Conservation (phyloP, 2,888 invertebrate species). For the Terebella lapidaria region DNA sequence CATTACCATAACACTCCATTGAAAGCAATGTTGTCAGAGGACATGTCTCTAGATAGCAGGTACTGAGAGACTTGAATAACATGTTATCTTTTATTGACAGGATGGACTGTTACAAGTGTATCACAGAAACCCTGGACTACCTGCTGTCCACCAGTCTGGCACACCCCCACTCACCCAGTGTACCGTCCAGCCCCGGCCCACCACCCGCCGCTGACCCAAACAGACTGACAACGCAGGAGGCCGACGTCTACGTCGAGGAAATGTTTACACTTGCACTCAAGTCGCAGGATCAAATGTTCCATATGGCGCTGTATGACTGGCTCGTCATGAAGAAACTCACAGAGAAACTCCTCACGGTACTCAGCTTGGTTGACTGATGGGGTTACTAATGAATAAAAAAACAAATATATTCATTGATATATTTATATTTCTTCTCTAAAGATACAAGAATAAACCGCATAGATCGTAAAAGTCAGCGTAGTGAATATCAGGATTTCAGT, state of each 20-base stretch:
- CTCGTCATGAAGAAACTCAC: conserved; percentile 61
- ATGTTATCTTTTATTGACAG: conserved; percentile 59
- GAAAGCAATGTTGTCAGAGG: too few relatives aligned
- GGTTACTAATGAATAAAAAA: too few relatives aligned
- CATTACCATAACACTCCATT: too few relatives aligned
- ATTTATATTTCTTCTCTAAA: too few relatives aligned
- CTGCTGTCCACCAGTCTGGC: conserved; percentile 46
- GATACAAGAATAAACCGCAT: too few relatives aligned
- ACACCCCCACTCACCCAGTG: conserved; percentile 50
- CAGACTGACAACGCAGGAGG: conserved; percentile 42
- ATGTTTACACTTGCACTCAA: conserved; percentile 56
- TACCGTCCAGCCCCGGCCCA: conserved; percentile 53
- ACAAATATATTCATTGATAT: too few relatives aligned
- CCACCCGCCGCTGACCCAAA: conserved; percentile 48
- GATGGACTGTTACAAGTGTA: conserved; percentile 83
- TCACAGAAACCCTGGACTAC: conserved; percentile 64
- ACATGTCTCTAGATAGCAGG: too few relatives aligned
- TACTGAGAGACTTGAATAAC: too few relatives aligned
- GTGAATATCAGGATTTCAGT: too few relatives aligned
- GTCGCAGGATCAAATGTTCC: conserved; percentile 77
- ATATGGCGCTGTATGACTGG: conserved; percentile 90
- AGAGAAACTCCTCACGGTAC: conserved; percentile 56
- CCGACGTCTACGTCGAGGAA: conserved; percentile 54
- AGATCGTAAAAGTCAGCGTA: too few relatives aligned
- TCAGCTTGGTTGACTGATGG: too few relatives aligned